Evolutionary conservation across 2,797 vertebrate genomes (phyloP), one percentile per base, ranked within the genome.

Genomic region (Alca torda): DNA sequence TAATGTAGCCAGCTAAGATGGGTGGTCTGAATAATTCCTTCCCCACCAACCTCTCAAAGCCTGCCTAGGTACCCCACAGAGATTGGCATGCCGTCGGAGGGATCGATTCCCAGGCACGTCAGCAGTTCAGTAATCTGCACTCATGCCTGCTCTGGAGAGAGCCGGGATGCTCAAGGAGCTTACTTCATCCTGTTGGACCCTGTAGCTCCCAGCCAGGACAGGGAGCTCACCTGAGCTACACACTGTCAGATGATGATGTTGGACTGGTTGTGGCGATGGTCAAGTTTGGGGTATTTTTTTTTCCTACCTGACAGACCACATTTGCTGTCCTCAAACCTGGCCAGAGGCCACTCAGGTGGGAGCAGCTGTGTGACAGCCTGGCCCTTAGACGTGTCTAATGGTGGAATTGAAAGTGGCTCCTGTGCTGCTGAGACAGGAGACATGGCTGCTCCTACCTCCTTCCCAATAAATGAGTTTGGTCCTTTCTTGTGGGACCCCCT

Each of bases 1-100:
- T 94, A 92, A 97, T 95, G 95, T 91, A 97, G 94, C 87, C 89
- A 91, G 94, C 89, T 91, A 69, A 93, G 93, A 95, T 96, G 96
- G 95, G 96, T 96, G 96, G 96, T 97, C 96, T 95, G 82, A 86
- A 84, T 88, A 95, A 96, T 96, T 88, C 91, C 80, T 82, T 95
- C 93, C 81, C 63, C 76, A 88, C 73, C 79, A 93, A 48, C 54
- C 69, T 84, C 87, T 91, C 59, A 89, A 95, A 91, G 89, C 54
- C 79, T 86, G 82, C 82, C 73, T 97, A 87, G 95, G 95, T 96
- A 92, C 84, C 96, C 95, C 93, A 89, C 84, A 90, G 92, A 94
- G 90, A 96, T 81, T 63, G 84, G 92, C 93, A 96, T 73, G 94
- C 89, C 0, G 26, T 61, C 0, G 1, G 63, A 86, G 87, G 95